phyloP scores from a whole-genome alignment of 1,140 invertebrate genomes.

The Orius insidiosus region DNA sequence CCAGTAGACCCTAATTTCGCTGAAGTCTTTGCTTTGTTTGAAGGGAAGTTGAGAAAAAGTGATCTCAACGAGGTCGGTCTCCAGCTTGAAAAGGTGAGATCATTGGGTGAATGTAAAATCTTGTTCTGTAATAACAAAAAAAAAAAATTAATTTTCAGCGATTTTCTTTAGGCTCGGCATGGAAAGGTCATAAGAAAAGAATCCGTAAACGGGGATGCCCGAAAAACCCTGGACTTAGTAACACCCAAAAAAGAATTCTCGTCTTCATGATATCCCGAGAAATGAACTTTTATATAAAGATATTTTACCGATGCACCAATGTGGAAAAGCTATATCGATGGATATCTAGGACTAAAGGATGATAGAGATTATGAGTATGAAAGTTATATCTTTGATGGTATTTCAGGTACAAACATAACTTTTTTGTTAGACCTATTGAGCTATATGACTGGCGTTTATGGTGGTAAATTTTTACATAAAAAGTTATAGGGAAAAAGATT shows the following conservation, averaged over 20 bases:
- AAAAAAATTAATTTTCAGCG: slow-evolving; percentile 6
- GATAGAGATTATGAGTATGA: too few relatives aligned
- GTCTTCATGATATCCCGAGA: slow-evolving; percentile 35
- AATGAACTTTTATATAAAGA: slow-evolving; percentile 41
- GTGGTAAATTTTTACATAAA: too few relatives aligned
- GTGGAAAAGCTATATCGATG: slow-evolving; percentile 51
- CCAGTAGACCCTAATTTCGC: too few relatives aligned
- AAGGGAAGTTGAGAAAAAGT: neutral
- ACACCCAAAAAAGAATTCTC: slow-evolving; percentile 22
- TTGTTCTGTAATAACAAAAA: slow-evolving; percentile 2
- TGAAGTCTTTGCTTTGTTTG: too few relatives aligned
- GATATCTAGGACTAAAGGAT: slow-evolving; percentile 23
- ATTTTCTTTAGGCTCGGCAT: slow-evolving; percentile 1
- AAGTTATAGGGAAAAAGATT: too few relatives aligned
- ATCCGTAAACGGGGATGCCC: slow-evolving; percentile 5
- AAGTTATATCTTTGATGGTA: too few relatives aligned
- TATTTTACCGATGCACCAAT: slow-evolving; percentile 43
- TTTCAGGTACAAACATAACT: too few relatives aligned
- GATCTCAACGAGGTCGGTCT: neutral
- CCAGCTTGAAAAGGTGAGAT: neutral
- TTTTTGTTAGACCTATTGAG: too few relatives aligned
- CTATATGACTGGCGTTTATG: too few relatives aligned
- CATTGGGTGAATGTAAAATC: too few relatives aligned
- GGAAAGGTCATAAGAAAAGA: slow-evolving; percentile 8
- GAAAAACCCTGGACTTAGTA: slow-evolving; percentile 6